A percentile compares a stretch with the other conserved stretches of the same genome.
Evolutionary conservation across 2,113 vertebrate genomes (phyloP).

Genomic region (Heterocephalus glaber): DNA sequence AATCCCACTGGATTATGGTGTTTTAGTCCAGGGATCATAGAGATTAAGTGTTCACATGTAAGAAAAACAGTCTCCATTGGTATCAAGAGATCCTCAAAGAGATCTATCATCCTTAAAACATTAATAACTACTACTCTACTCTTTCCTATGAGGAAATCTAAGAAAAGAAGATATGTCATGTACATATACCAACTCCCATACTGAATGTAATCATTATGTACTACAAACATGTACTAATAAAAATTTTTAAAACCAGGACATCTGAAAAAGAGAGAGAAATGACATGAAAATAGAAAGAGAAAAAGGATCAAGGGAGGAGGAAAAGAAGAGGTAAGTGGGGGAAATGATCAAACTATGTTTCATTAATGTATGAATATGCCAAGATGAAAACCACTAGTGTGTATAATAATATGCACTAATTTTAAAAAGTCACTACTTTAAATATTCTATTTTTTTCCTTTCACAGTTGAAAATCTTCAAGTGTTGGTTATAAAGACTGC

Average conservation of each 20-base stretch:
- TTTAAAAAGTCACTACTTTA: constrained; percentile 12
- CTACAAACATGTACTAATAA: no score
- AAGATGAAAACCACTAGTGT: no score
- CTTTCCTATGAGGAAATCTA: not conserved
- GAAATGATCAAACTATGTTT: no score
- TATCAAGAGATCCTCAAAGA: constrained; percentile 46
- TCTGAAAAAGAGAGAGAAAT: not conserved
- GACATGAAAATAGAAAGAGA: not conserved
- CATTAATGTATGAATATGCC: no score
- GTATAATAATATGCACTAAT: not conserved
- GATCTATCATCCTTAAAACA: not conserved
- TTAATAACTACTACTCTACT: not conserved
- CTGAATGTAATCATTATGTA: not conserved
- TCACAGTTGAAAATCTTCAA: constrained; percentile 47
- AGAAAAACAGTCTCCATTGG: not conserved
- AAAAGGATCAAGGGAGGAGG: not conserved
- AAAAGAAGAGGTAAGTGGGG: not conserved
- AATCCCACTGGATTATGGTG: not conserved
- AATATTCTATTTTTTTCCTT: constrained; percentile 29
- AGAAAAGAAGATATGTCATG: not conserved
- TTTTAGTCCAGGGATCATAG: not conserved
- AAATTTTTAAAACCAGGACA: no score
- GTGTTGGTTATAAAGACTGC: not conserved
- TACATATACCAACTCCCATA: not conserved
- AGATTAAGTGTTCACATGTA: not conserved